Base-by-base conservation (phyloP, 1,140 invertebrate genomes). In the Lepidurus couesii region DNA sequence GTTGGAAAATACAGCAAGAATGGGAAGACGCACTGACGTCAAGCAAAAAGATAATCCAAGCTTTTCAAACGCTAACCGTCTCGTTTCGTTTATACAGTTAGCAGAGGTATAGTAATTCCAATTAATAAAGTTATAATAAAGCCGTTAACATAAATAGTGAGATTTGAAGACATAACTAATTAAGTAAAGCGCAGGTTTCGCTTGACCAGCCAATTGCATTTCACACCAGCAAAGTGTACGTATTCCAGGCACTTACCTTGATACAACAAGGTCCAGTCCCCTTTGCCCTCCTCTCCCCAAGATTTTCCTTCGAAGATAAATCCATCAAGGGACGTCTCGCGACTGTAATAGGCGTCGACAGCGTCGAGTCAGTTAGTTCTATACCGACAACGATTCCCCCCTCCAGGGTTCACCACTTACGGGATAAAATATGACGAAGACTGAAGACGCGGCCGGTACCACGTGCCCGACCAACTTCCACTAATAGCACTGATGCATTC, bases 371-470 rank as follows among this genome's bases (percentile, higher is more conserved):
- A 65, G 16, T 7, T 34, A 34, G 34, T 34, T 34, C 34, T 21
- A 65, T 65, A 65, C 16, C 21, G 53, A 65, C 21, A 65, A n/a
- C n/a, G 21, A 9, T 13, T 65, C 53, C 9, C 34, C 47, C 53
- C 53, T 65, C 53, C 53, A 16, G 21, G 53, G 53, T 65, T 65
- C 53, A 9, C 53, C 53, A 65, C 53, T 65, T 65, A 65, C 13
- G 53, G 0, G 53, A 65, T 65, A 65, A 65, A 65, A 65, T 65
- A 65, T 65, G 53, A 65, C 53, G 21, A 65, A 65, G 53, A 65
- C 53, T n/a, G 53, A 65, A 65, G 16, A 65, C 7, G 53, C 53
- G 53, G 13, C 53, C 7, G 21, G 53, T 13, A n/a, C 53, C 53
- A 65, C 16, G 53, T n/a, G 21, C 53, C 53, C 53, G 7, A 9